Percentiles rank a stretch among this genome's conserved stretches.
Evolutionary conservation across 2,888 invertebrate genomes (phyloP).

Genomic region (Patella pellucida): DNA sequence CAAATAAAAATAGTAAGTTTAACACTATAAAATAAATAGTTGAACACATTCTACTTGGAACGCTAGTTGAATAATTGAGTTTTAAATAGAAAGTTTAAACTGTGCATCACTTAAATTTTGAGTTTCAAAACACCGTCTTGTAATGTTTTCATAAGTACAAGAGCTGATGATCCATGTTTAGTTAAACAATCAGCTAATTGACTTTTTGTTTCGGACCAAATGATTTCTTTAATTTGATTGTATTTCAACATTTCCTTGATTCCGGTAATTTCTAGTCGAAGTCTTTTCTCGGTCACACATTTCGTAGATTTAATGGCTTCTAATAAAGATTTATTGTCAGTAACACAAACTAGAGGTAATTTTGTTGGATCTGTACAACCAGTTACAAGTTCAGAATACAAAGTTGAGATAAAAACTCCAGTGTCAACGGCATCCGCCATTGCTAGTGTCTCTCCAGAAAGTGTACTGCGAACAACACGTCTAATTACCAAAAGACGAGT

Average conservation of each 20-base stretch:
- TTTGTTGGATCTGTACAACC: slow-evolving; percentile 10
- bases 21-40: too few species aligned
- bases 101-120: not conserved
- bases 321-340: slow-evolving; percentile 13
- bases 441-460: slow-evolving; percentile 15
- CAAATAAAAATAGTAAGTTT: too few species aligned
- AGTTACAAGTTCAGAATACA: slow-evolving; percentile 12
- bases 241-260: slow-evolving; percentile 3
- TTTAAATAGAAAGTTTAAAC: too few species aligned
- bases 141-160: slow-evolving; percentile 9
- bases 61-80: too few species aligned
- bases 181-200: slow-evolving; percentile 11
- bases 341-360: slow-evolving; percentile 14
- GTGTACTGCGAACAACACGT: slow-evolving; percentile 16
- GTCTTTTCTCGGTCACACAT: slow-evolving; percentile 9
- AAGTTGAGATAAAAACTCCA: slow-evolving; percentile 14
- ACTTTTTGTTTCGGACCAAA: not conserved
- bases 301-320: slow-evolving; percentile 13
- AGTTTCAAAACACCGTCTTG: not conserved
- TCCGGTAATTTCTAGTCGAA: not conserved
- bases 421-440: slow-evolving; percentile 19
- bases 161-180: not conserved
- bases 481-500: slow-evolving; percentile 13
- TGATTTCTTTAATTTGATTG: slow-evolving; percentile 6
- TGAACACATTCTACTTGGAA: too few species aligned